Evolutionary conservation across 2,797 vertebrate species (phyloP).

Genomic region (Picus viridis): DNA sequence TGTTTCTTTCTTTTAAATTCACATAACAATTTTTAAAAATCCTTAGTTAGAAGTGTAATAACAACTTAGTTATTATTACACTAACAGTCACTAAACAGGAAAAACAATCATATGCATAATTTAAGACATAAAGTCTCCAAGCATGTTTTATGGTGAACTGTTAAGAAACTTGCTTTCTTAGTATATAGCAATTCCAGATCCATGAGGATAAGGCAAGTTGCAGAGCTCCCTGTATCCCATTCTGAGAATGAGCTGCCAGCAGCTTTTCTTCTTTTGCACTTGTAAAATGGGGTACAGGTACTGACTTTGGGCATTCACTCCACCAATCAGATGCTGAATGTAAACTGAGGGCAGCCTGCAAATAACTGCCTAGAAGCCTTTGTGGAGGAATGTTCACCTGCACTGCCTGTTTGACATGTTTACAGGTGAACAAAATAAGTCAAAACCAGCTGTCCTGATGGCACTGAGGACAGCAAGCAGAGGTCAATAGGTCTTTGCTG

Average conservation of each 20-base stretch:
- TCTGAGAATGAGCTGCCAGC: neutral
- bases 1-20: neutral
- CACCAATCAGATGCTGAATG: rapidly evolving
- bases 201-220: neutral
- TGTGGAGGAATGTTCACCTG: neutral
- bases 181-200: neutral
- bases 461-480: neutral
- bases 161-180: slow-evolving; percentile 4
- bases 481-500: neutral
- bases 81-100: neutral
- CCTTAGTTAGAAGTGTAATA: neutral
- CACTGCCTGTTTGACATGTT: neutral
- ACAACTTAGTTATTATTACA: neutral
- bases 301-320: neutral
- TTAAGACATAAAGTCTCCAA: slow-evolving; percentile 12
- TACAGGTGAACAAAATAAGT: neutral
- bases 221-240: neutral
- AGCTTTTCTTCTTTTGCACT: neutral
- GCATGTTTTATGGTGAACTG: slow-evolving; percentile 1
- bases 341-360: neutral
- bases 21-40: neutral
- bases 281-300: neutral
- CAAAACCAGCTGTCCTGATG: neutral
- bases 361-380: neutral
- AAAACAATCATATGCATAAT: slow-evolving; percentile 3